Base-by-base conservation (phyloP, 2,888 invertebrate species). In the Mermis nigrescens region DNA sequence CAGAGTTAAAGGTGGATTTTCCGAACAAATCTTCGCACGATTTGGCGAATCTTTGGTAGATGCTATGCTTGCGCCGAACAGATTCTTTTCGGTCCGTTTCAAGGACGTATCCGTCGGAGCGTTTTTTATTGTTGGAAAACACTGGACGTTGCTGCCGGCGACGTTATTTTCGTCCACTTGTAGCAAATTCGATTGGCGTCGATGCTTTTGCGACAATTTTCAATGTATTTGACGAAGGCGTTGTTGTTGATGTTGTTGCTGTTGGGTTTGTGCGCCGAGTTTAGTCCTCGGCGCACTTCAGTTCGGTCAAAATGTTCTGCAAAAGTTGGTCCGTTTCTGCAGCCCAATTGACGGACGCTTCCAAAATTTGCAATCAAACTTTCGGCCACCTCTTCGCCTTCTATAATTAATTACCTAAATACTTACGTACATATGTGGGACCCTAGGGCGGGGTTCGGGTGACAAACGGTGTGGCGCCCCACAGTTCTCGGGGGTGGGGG, bases 11-110 rank as follows among this genome's bases (percentile, higher is more conserved):
- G n/a, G n/a, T n/a, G n/a, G n/a, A n/a, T n/a, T n/a, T n/a, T n/a
- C n/a, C n/a, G n/a, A n/a, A n/a, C 31, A 53, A 29, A 53, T 53
- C 54, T 31, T 53, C 54, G 54, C 54, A 53, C 54, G 54, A 53
- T 38, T 38, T 19, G 38, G 38, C 12, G 12, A 15, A 19, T 38
- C 38, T 19, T 38, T 38, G 19, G 12, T 19, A 38, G 38, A 38
- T n/a, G n/a, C n/a, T n/a, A n/a, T n/a, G 19, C 38, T 38, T 12
- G 38, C 38, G 38, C 38, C 38, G 19, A 15, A 15, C 12, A 38
- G 12, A 38, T 12, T 15, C 19, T 38, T 12, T 19, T 15, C 19
- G 19, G 12, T 12, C 12, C 38, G 38, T 15, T 19, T 12, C 12
- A 15, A 38, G 38, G 38, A 38, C 38, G 38, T 38, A 19, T 15